Percentiles rank a stretch among this genome's conserved stretches.
These are phyloP conservation scores for Julus scanicus DNA, from an alignment of 2,888 invertebrate genomes.

Conservation along the genomic window DNA sequence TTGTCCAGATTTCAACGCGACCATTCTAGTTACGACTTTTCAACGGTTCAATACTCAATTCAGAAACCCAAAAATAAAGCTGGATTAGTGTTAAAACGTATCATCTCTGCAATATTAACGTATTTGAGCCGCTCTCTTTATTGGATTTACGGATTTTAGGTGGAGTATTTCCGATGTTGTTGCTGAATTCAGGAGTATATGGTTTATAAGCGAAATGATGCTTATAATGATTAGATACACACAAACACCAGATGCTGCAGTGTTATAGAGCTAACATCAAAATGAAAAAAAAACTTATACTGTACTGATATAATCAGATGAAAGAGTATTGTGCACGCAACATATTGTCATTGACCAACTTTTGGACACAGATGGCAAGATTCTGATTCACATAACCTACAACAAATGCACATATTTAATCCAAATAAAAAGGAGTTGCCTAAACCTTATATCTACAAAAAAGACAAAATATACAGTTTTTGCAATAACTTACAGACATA, in stretches of 20 bases:
- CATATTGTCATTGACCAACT: constrained; percentile 26
- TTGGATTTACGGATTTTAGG: constrained; percentile 8
- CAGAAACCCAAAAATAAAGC: neutral
- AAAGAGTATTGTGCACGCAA: constrained; percentile 15
- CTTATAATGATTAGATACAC: constrained; percentile 34
- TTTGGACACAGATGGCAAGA: constrained; percentile 32
- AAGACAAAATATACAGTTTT: neutral
- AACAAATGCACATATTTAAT: constrained; percentile 7
- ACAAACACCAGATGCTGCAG: constrained; percentile 7
- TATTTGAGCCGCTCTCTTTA: constrained; percentile 12
- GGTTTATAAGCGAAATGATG: neutral
- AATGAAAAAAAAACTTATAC: constrained; percentile 3
- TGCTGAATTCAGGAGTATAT: neutral
- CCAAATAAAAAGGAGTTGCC: neutral
- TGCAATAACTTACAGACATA: neutral
- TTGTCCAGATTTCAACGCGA: neutral
- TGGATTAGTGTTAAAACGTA: constrained; percentile 12
- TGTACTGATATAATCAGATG: neutral
- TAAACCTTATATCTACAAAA: neutral
- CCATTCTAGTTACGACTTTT: neutral
- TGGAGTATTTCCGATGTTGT: neutral
- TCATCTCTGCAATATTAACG: neutral
- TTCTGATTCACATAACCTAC: neutral
- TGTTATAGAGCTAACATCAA: neutral
- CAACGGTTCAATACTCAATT: neutral